Percentiles rank a stretch among this genome's conserved stretches.
phyloP scores from a whole-genome alignment of 2,113 vertebrate species.

The Colossoma macropomum region DNA sequence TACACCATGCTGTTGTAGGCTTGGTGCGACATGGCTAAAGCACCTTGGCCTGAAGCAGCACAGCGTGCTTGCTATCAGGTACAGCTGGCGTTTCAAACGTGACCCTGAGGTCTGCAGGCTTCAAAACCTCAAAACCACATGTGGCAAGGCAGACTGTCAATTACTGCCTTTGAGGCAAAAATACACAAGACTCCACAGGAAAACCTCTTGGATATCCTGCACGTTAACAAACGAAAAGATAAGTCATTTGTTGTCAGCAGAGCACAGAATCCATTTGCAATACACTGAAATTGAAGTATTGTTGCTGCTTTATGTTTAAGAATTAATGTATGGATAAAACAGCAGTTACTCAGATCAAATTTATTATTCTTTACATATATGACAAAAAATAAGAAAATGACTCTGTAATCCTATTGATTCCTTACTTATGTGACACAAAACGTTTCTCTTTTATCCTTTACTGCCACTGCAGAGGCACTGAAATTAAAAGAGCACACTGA shows the following conservation, averaged over 20 bases:
- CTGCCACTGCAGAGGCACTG: background rate
- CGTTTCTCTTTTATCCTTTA: background rate
- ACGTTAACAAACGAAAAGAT: background rate
- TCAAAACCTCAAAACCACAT: conserved; percentile 22
- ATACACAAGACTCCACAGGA: background rate
- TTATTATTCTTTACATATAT: background rate
- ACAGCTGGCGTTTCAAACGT: background rate
- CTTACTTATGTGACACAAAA: background rate
- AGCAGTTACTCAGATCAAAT: background rate
- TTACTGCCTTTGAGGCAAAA: conserved; percentile 12
- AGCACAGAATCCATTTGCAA: background rate
- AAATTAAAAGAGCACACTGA: background rate
- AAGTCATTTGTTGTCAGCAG: too few relatives aligned
- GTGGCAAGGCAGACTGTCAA: background rate
- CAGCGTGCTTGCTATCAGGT: conserved; percentile 1
- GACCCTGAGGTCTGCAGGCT: conserved; percentile 10
- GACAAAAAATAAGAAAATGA: background rate
- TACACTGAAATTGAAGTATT: background rate
- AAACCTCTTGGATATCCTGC: background rate
- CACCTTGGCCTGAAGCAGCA: conserved; percentile 1
- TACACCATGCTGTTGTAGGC: background rate
- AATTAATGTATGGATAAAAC: background rate
- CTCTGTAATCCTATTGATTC: background rate
- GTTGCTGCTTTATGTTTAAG: background rate
- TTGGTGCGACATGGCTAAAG: background rate